Percentiles rank a stretch among this genome's conserved stretches.
These are phyloP conservation scores for Thomomys bottae DNA, from an alignment of 2,113 vertebrate genomes.

Conservation along the genomic window DNA sequence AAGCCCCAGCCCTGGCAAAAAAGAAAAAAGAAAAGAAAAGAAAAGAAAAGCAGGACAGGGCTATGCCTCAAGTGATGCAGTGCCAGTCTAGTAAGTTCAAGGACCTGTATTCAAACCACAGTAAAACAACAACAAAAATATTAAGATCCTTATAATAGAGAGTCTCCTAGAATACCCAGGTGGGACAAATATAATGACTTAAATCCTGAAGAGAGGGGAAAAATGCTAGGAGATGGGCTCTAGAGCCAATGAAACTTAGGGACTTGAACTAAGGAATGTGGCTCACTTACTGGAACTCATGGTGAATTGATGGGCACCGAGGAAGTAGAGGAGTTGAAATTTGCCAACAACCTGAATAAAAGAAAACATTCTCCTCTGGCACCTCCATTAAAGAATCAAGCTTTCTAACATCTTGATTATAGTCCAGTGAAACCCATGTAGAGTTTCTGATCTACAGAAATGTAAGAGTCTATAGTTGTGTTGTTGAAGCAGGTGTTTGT, in stretches of 20 bases:
- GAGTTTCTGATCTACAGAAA: neutral
- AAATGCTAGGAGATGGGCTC: neutral
- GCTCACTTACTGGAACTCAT: neutral
- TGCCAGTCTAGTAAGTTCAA: too few relatives aligned
- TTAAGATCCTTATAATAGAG: too few relatives aligned
- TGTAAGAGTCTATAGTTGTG: neutral
- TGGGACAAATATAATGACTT: neutral
- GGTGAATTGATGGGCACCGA: neutral
- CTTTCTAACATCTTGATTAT: neutral
- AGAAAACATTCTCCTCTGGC: neutral
- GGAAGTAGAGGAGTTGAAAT: neutral
- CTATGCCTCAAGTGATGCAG: too few relatives aligned
- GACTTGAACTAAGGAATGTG: rapidly evolving
- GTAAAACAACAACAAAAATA: too few relatives aligned
- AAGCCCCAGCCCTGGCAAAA: too few relatives aligned
- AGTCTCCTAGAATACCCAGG: neutral
- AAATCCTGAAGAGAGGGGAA: neutral
- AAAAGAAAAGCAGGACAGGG: too few relatives aligned
- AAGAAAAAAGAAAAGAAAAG: too few relatives aligned
- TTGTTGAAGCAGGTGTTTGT: neutral
- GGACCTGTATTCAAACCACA: too few relatives aligned
- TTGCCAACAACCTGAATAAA: neutral
- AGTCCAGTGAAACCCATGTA: neutral
- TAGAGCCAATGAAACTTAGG: neutral
- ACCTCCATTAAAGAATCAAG: neutral